Evolutionary conservation across 2,888 invertebrate genomes (phyloP).

Genomic region (Lasioglossum zephyrum): DNA sequence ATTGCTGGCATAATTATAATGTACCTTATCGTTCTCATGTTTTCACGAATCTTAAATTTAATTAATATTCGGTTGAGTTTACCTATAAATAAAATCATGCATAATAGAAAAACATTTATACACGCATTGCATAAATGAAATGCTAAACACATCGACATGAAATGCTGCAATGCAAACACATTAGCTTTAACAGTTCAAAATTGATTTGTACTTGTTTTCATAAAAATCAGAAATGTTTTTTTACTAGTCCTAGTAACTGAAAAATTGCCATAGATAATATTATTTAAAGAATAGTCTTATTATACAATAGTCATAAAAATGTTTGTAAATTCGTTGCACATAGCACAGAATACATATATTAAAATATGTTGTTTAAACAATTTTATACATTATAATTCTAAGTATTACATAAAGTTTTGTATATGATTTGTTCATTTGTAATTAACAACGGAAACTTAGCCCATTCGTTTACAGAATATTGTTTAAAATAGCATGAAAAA

Average conservation of each 20-base stretch:
- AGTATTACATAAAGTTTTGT: constrained; percentile 17
- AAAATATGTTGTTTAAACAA: constrained; percentile 11
- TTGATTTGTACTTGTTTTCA: neutral
- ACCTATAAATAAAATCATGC: neutral
- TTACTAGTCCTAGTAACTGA: constrained; percentile 20
- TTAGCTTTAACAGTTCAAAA: neutral
- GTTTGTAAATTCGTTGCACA: constrained; percentile 18
- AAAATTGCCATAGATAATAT: neutral
- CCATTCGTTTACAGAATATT: neutral
- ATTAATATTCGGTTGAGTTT: neutral
- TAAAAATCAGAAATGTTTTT: neutral
- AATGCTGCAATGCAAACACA: neutral
- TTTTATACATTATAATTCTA: constrained; percentile 25
- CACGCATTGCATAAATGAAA: neutral
- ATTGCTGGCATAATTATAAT: neutral
- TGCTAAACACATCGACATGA: neutral
- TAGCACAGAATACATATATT: neutral
- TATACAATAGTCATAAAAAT: constrained; percentile 6
- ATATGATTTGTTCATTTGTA: constrained; percentile 16
- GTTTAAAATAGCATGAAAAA: neutral
- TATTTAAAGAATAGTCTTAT: neutral
- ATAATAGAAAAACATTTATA: neutral
- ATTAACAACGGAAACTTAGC: neutral
- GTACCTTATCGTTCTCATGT: neutral
- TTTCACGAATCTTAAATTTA: neutral